Base-by-base conservation (phyloP, 2,797 vertebrate genomes). In the Oreortyx pictus region DNA sequence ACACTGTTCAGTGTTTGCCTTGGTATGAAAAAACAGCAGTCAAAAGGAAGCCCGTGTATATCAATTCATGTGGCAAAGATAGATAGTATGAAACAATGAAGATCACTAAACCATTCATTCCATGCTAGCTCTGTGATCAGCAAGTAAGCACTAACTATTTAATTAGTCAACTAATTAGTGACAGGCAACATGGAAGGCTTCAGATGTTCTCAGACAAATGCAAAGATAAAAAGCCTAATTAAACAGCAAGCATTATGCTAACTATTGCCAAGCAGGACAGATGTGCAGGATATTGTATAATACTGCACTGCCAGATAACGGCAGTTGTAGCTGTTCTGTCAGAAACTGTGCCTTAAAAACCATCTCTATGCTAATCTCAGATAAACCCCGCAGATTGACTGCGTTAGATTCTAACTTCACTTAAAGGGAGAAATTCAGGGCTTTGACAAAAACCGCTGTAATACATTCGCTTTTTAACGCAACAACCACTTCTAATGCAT, bases 161-260 rank as follows among this genome's bases (percentile, higher is more conserved):
- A 98, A 99, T 99, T 99, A 99, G 98, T 98, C 98, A 98, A 97
- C 98, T 98, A 98, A 98, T 99, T 98, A 99, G 98, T 96, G 98
- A 98, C 98, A 98, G 98, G 97, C 97, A 97, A 98, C 98, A 98
- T 97, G 95, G 98, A 98, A 98, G 96, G 96, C 97, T 98, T 98
- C 97, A 96, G 98, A 98, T 97, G 97, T 98, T 97, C 97, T 96
- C 97, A 98, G 98, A 98, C 96, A 97, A 98, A 97, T 95, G 96
- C 96, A 96, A 96, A 98, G 98, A 98, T 98, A 97, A 98, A 97
- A 98, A 98, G 97, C 97, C 97, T 98, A 98, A 99, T 99, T 99
- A 98, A 98, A 97, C 97, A 96, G 94, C 97, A 95, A 97, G 98
- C 85, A 76, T 96, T 95, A 92, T 94, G 96, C 95, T 97, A 93